Conservation (phyloP, 2,888 invertebrate species). For the Limnephilus rhombicus region DNA sequence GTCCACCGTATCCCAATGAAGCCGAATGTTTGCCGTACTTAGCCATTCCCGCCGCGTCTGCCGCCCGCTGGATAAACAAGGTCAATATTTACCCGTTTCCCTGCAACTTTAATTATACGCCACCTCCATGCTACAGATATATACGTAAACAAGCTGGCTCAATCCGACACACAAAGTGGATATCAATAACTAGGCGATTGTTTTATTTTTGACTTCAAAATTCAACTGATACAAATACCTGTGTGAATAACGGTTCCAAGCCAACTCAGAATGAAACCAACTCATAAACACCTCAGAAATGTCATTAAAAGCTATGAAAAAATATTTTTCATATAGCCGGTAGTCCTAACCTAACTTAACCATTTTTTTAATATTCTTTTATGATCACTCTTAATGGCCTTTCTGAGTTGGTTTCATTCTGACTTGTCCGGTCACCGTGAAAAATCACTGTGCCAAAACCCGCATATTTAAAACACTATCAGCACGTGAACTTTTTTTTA, state of each 20-base stretch:
- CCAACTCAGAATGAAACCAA: too few species aligned
- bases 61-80: slow-evolving; percentile 61
- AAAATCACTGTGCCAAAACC: too few species aligned
- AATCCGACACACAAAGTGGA: not conserved
- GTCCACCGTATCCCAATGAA: slow-evolving; percentile 30
- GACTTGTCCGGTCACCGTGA: too few species aligned
- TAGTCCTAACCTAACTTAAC: too few species aligned
- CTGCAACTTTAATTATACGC: slow-evolving; percentile 62
- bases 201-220: not conserved
- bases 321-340: too few species aligned
- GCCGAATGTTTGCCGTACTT: slow-evolving; percentile 61
- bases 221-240: not conserved
- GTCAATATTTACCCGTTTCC: slow-evolving; percentile 64
- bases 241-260: not conserved
- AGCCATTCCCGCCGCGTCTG: slow-evolving; percentile 60
- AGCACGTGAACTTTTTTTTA: too few species aligned
- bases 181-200: not conserved
- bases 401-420: too few species aligned
- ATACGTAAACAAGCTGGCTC: not conserved
- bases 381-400: too few species aligned
- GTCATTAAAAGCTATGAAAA: too few species aligned
- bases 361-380: too few species aligned
- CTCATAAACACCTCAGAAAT: too few species aligned
- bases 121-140: slow-evolving; percentile 13
- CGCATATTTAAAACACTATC: not conserved